A percentile compares a stretch with the other conserved stretches of the same genome.
Conservation (phyloP, 2,888 invertebrate genomes). For the Smittia sp. region DNA sequence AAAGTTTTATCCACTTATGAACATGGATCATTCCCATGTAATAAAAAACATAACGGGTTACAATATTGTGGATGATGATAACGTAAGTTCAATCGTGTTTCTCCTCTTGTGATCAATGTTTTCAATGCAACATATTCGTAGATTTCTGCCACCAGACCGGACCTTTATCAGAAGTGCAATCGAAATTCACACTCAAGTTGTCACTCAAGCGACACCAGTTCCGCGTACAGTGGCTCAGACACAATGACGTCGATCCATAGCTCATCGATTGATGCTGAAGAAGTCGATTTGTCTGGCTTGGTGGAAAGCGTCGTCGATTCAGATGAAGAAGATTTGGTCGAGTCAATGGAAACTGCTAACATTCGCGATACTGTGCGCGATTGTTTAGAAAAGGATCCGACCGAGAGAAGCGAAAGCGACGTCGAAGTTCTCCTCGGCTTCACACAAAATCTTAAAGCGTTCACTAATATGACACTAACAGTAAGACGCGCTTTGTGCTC, state of each 20-base stretch:
- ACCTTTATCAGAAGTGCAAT: conserved; percentile 80
- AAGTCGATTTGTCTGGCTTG: conserved; percentile 89
- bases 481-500: conserved; percentile 91
- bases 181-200: conserved; percentile 77
- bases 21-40: conserved; percentile 40
- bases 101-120: not conserved
- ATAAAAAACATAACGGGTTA: conserved; percentile 32
- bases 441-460: conserved; percentile 95
- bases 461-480: conserved; percentile 95
- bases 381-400: conserved; percentile 95
- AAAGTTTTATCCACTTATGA: conserved; percentile 3
- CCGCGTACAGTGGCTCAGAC: conserved; percentile 94
- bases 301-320: conserved; percentile 95
- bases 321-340: conserved; percentile 90
- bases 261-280: conserved; percentile 75
- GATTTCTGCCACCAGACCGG: conserved; percentile 56
- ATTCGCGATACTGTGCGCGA: conserved; percentile 92
- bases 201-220: conserved; percentile 90
- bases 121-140: not conserved
- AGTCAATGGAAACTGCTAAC: conserved; percentile 67
- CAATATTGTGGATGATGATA: conserved; percentile 37
- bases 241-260: conserved; percentile 92
- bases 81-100: conserved; percentile 31
- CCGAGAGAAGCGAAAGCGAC: conserved; percentile 92
- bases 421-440: conserved; percentile 94